Conservation (phyloP, 2,888 invertebrate species). For the Rhagonycha lutea region DNA sequence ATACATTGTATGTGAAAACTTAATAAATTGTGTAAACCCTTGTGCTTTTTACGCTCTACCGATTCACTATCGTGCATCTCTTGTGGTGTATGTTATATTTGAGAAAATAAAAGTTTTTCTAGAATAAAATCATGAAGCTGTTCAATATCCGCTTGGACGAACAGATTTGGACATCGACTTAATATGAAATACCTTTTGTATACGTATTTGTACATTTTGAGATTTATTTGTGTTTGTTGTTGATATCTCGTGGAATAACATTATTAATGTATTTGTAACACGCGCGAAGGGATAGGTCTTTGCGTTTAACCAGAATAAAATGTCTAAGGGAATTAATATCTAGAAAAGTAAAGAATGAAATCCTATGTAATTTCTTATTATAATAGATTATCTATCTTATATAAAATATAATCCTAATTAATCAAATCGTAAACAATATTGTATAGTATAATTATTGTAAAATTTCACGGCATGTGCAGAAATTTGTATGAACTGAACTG, state of each 20-base stretch:
- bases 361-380: too few relatives aligned
- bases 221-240: not conserved
- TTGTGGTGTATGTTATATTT: conserved; percentile 3
- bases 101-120: conserved; percentile 5
- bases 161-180: not conserved
- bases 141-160: conserved; percentile 10
- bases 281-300: not conserved
- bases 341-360: not conserved
- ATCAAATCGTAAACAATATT: too few relatives aligned
- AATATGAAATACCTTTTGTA: conserved; percentile 4
- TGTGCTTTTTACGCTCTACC: conserved; percentile 11
- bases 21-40: conserved; percentile 14
- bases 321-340: not conserved
- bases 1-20: conserved; percentile 4
- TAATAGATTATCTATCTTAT: too few relatives aligned
- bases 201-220: not conserved
- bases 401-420: too few relatives aligned
- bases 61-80: conserved; percentile 5
- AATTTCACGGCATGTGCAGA: not conserved
- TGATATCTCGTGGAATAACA: not conserved
- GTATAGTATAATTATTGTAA: not conserved
- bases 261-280: not conserved
- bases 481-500: not conserved
- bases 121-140: conserved; percentile 11
- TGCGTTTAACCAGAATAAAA: not conserved